Evolutionary conservation across 2,888 invertebrate genomes (phyloP).

Genomic region (Zygaena filipendulae): DNA sequence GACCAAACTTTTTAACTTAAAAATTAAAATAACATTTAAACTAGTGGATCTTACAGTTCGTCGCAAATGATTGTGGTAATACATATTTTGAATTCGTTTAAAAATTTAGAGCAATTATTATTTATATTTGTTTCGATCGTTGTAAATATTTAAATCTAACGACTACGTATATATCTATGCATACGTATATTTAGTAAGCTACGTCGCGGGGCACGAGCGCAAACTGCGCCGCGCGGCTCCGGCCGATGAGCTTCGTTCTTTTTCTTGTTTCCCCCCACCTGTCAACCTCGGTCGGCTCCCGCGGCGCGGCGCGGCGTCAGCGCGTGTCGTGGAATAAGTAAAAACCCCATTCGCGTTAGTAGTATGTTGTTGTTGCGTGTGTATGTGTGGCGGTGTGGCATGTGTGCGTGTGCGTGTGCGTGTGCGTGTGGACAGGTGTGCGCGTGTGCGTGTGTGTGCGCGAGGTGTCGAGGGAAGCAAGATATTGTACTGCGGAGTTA

Average conservation of each 20-base stretch:
- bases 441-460: slow-evolving; percentile 1
- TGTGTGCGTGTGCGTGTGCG: slow-evolving; percentile 15
- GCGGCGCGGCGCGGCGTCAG: slow-evolving; percentile 9
- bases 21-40: slow-evolving; percentile 11
- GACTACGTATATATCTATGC: too few species aligned
- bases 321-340: too few species aligned
- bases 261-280: slow-evolving; percentile 6
- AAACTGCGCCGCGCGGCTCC: background rate
- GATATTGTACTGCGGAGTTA: slow-evolving; percentile 1
- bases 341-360: slow-evolving; percentile 48
- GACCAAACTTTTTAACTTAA: too few species aligned
- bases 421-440: slow-evolving; percentile 11
- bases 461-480: background rate
- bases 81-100: too few species aligned
- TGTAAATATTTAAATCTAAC: slow-evolving; percentile 41
- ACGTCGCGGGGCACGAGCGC: too few species aligned
- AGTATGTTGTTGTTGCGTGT: slow-evolving; percentile 23
- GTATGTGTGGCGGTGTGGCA: slow-evolving; percentile 16
- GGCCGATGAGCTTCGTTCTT: background rate
- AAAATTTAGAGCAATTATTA: slow-evolving; percentile 31
- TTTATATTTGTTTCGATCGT: too few species aligned
- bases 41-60: too few species aligned
- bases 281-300: slow-evolving; percentile 1
- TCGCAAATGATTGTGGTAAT: slow-evolving; percentile 2
- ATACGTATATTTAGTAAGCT: too few species aligned